phyloP scores from a whole-genome alignment of 1,140 invertebrate species.

The Reticulitermes speratus region DNA sequence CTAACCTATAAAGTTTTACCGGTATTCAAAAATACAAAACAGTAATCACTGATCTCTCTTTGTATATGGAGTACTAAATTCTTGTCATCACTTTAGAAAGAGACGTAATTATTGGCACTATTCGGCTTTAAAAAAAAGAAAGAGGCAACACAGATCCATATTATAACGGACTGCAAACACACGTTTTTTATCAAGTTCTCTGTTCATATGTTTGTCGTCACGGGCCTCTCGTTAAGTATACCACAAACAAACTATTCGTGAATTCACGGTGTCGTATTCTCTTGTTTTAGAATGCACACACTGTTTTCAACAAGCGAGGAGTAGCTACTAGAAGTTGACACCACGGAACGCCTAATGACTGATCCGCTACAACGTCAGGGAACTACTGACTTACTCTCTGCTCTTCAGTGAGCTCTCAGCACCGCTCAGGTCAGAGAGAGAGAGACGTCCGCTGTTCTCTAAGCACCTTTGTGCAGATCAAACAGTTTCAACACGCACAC shows the following conservation, averaged over 20 bases:
- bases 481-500: neutral
- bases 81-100: neutral
- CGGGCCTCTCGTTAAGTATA: neutral
- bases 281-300: neutral
- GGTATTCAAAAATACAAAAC: neutral
- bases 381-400: neutral
- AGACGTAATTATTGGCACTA: neutral
- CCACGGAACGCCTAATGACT: neutral
- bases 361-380: neutral
- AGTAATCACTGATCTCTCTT: neutral
- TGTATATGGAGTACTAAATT: neutral
- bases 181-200: neutral
- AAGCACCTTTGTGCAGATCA: neutral
- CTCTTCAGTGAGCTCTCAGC: neutral
- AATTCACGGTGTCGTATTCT: neutral
- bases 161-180: neutral
- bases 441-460: neutral
- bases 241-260: neutral
- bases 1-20: too few species aligned
- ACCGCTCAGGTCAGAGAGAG: neutral
- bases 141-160: neutral
- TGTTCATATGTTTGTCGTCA: neutral
- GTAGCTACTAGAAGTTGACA: neutral
- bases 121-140: neutral
- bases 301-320: neutral